Percentiles rank a stretch among this genome's conserved stretches.
Evolutionary conservation across 2,797 vertebrate genomes (phyloP).

Genomic region (Podarcis lilfordi): DNA sequence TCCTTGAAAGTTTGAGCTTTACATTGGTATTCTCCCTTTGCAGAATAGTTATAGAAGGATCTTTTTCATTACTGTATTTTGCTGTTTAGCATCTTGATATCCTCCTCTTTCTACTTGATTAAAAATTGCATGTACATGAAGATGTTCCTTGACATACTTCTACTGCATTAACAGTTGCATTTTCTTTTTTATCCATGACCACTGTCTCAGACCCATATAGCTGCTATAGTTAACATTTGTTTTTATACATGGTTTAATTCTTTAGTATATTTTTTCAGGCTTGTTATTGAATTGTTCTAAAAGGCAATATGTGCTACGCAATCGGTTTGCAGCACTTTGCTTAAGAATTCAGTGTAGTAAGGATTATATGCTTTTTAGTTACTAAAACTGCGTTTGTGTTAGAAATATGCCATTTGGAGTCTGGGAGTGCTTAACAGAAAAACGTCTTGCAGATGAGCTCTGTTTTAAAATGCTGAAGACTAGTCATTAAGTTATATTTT

Average conservation of each 20-base stretch:
- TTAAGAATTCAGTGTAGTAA: constrained; percentile 77
- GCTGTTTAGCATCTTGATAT: constrained; percentile 79
- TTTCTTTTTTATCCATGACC: constrained; percentile 77
- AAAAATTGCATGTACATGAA: constrained; percentile 81
- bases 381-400: constrained; percentile 76
- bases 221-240: constrained; percentile 80
- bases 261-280: constrained; percentile 76
- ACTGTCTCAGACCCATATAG: constrained; percentile 82
- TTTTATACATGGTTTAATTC: constrained; percentile 76
- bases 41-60: constrained; percentile 81
- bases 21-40: constrained; percentile 77
- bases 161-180: constrained; percentile 84
- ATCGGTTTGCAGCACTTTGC: constrained; percentile 74
- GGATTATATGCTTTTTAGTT: constrained; percentile 71
- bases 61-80: constrained; percentile 78
- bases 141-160: constrained; percentile 79
- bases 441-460: constrained; percentile 79
- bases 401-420: constrained; percentile 74
- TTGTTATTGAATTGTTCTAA: constrained; percentile 65
- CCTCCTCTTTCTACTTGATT: constrained; percentile 78
- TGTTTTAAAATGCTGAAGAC: constrained; percentile 79
- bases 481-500: constrained; percentile 79
- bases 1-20: constrained; percentile 69
- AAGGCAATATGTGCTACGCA: constrained; percentile 72
- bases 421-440: constrained; percentile 66